Evolutionary conservation across 1,140 invertebrate genomes (phyloP), one percentile per base, ranked within the genome.

Genomic region (Cylas formicarius): DNA sequence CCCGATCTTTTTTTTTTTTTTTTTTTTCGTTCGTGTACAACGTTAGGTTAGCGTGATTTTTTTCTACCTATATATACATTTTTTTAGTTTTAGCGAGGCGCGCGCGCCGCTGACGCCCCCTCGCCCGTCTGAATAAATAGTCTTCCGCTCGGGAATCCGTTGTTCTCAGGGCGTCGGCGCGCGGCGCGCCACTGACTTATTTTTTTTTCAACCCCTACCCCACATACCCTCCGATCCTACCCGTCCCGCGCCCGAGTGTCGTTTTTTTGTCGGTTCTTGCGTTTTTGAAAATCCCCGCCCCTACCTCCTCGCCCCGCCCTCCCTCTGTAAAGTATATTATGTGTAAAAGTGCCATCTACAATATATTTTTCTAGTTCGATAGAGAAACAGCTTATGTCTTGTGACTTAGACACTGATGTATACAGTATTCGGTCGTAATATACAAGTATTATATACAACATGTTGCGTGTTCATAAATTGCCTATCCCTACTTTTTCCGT

Each of bases 361-460:
- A 58, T 61, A 62, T 64, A 64, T 64, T 64, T 64, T 64, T 64
- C 58, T 64, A 64, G 62, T 58, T 55, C 57, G 43, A 61, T 62
- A 62, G 62, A 39, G 32, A n/a, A 44, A 62, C 52, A 55, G 62
- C 62, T 64, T 64, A 61, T 58, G 60, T 63, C 61, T 61, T 58
- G 62, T 64, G 62, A 64, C 58, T 62, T 64, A 64, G 62, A 61
- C 55, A 61, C 60, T 64, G 14, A 47, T 47, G 60, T 64, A 64
- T 64, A 64, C 62, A 64, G 62, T 64, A 64, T 62, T 64, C 62
- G 50, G 50, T 61, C 60, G 57, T 62, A 61, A 64, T 62, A 63
- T 62, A 64, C 58, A 61, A 56, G 50, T 60, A 61, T 61, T 61
- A 61, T 61, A 61, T 57, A 59, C 41, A 50, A 53, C 11, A n/a